A percentile compares a stretch with the other conserved stretches of the same genome.
Conservation (phyloP, 2,113 vertebrate species). For the Colinus virginianus region DNA sequence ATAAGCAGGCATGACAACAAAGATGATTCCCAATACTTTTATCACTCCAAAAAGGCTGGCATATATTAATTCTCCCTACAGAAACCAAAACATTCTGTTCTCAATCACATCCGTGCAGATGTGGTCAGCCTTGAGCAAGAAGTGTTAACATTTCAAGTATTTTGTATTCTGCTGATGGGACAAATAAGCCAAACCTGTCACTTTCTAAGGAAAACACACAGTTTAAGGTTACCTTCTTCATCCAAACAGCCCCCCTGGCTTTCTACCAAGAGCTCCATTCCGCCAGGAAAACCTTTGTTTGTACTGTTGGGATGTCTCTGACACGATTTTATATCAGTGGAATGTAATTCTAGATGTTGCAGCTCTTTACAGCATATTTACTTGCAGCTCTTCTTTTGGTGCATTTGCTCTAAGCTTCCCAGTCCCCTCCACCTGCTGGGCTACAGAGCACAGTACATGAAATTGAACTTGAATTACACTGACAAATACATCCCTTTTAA, state of each 20-base stretch:
- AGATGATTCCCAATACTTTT: neutral
- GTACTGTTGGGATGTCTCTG: neutral
- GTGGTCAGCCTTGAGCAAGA: neutral
- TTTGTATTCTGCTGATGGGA: neutral
- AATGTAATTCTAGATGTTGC: neutral
- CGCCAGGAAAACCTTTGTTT: neutral
- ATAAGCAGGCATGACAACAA: neutral
- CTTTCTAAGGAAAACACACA: neutral
- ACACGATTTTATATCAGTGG: neutral
- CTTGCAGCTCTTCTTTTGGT: neutral
- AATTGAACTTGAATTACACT: neutral
- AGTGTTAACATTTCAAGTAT: neutral
- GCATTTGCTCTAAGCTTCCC: neutral
- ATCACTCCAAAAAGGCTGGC: neutral
- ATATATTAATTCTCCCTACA: neutral
- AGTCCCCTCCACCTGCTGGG: neutral
- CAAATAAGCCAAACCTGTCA: neutral
- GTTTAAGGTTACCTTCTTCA: neutral
- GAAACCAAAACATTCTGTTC: neutral
- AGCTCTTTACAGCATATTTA: neutral
- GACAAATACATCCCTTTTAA: rapidly evolving
- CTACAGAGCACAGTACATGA: neutral
- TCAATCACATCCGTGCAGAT: neutral
- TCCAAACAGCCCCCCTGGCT: neutral
- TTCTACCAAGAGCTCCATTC: neutral